Conservation (phyloP, 2,888 invertebrate genomes). For the Lacanobia wlatinum region DNA sequence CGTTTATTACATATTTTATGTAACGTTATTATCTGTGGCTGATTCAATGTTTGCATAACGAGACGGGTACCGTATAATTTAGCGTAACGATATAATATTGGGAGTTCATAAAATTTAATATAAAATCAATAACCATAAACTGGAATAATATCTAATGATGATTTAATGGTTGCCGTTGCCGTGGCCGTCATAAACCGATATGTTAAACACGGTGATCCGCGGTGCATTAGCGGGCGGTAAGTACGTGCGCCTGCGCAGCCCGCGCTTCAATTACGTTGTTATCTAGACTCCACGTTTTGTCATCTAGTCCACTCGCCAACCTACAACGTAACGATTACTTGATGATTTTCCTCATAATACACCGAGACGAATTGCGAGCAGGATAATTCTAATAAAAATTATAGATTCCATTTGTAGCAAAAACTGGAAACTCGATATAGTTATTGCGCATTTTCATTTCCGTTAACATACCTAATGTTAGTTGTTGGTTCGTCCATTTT, state of each 20-base stretch:
- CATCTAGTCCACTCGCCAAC: slow-evolving; percentile 41
- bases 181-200: slow-evolving; percentile 73
- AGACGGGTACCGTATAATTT: slow-evolving; percentile 56
- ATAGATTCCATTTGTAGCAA: slow-evolving; percentile 23
- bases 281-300: slow-evolving; percentile 57
- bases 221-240: slow-evolving; percentile 54
- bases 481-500: slow-evolving; percentile 6
- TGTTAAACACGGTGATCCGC: slow-evolving; percentile 66
- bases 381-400: slow-evolving; percentile 51
- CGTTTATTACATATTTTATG: slow-evolving; percentile 57
- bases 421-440: slow-evolving; percentile 30
- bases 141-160: slow-evolving; percentile 72
- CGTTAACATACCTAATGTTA: slow-evolving; percentile 2
- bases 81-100: slow-evolving; percentile 49
- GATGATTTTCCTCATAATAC: slow-evolving; percentile 56
- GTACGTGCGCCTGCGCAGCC: slow-evolving; percentile 51
- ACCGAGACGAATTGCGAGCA: slow-evolving; percentile 42
- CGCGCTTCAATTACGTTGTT: slow-evolving; percentile 64
- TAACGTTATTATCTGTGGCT: slow-evolving; percentile 58
- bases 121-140: slow-evolving; percentile 72
- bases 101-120: slow-evolving; percentile 67
- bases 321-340: slow-evolving; percentile 42
- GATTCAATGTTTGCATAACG: slow-evolving; percentile 65
- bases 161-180: slow-evolving; percentile 71
- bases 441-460: slow-evolving; percentile 51